Evolutionary conservation across 2,113 vertebrate species (phyloP).

Genomic region (Rana temporaria): DNA sequence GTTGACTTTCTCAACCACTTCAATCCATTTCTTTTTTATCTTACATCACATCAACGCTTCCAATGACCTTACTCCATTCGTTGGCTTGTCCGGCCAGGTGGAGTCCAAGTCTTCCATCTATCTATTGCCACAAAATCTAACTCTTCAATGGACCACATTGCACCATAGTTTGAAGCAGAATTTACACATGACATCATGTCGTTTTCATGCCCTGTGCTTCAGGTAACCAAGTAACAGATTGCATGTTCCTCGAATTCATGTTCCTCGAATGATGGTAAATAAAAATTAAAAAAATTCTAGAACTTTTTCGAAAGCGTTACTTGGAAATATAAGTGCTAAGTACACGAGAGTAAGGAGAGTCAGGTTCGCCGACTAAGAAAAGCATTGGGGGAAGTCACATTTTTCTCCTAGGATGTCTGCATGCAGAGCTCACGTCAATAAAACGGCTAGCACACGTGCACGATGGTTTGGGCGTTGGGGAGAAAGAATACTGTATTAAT

Average conservation of each 20-base stretch:
- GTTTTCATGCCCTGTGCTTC: not conserved
- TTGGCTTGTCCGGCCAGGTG: not conserved
- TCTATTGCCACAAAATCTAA: not conserved
- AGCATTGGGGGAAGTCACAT: conserved; percentile 35
- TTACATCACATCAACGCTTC: not conserved
- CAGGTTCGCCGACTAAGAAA: not conserved
- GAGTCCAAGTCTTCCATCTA: not conserved
- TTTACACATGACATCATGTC: not conserved
- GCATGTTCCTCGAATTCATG: not conserved
- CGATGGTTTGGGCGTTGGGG: conserved; percentile 45
- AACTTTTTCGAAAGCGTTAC: not conserved
- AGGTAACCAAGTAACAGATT: conserved; percentile 1
- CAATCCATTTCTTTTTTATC: not conserved
- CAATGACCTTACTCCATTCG: not conserved
- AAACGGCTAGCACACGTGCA: conserved; percentile 55
- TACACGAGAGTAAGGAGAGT: not conserved
- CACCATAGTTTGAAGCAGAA: not conserved
- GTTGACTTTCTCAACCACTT: not conserved
- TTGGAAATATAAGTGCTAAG: conserved; percentile 22
- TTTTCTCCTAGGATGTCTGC: conserved; percentile 40
- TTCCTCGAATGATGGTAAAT: conserved; percentile 2
- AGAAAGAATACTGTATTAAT: conserved; percentile 51
- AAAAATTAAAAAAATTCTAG: not conserved
- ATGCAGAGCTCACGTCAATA: conserved; percentile 58
- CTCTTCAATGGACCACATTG: not conserved